A percentile compares a stretch with the other conserved stretches of the same genome.
Evolutionary conservation across 2,113 vertebrate species (phyloP).

Genomic region (Megaleporinus macrocephalus): DNA sequence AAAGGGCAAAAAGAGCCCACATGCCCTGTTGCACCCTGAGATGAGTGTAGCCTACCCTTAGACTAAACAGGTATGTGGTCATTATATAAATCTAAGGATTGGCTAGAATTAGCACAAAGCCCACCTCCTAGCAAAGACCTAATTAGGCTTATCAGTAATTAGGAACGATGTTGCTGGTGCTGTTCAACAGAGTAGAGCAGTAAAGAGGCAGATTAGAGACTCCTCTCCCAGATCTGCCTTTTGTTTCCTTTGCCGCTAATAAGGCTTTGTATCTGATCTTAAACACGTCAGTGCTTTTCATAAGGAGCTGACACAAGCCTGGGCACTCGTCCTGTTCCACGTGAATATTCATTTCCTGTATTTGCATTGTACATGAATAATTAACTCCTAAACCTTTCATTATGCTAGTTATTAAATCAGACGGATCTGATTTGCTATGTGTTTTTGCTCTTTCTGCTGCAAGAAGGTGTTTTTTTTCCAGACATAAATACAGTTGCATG

Average conservation of each 20-base stretch:
- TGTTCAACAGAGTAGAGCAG: constrained; percentile 44
- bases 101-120: constrained; percentile 30
- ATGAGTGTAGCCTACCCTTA: not conserved
- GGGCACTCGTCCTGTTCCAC: not conserved
- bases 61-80: constrained; percentile 6
- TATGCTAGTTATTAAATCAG: constrained; percentile 31
- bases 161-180: constrained; percentile 29
- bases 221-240: constrained; percentile 28
- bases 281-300: constrained; percentile 38
- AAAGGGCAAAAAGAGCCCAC: not conserved
- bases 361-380: constrained; percentile 44
- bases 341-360: constrained; percentile 39
- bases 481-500: no score
- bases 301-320: constrained; percentile 21
- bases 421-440: not conserved
- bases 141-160: constrained; percentile 55
- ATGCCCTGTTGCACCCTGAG: not conserved
- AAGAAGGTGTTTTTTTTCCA: not conserved
- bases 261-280: constrained; percentile 37
- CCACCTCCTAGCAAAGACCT: constrained; percentile 20
- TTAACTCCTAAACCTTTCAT: constrained; percentile 31
- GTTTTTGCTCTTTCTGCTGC: constrained; percentile 9
- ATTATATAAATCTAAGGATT: constrained; percentile 32
- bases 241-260: constrained; percentile 48
- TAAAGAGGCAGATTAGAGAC: constrained; percentile 43